phyloP scores from a whole-genome alignment of 2,888 invertebrate species.

The Drosophila nr. medialis region DNA sequence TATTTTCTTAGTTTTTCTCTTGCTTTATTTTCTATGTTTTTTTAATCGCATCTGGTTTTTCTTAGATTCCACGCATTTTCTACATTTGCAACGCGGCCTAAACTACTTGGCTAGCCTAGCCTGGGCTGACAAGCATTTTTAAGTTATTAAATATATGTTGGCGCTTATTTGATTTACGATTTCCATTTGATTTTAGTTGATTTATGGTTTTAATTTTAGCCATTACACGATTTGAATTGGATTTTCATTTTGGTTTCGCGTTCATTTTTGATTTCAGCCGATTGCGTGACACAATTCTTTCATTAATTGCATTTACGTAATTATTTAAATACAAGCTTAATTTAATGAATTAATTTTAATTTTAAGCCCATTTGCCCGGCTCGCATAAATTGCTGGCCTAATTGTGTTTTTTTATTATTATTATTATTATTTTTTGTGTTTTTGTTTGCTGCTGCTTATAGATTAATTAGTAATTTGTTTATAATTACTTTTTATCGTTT shows the following conservation, averaged over 20 bases:
- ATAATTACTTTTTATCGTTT: slow-evolving; percentile 39
- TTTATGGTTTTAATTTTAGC: slow-evolving; percentile 36
- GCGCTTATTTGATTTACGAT: slow-evolving; percentile 11
- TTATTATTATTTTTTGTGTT: not conserved
- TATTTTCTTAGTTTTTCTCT: slow-evolving; percentile 24
- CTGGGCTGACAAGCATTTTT: slow-evolving; percentile 27
- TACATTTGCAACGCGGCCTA: slow-evolving; percentile 29
- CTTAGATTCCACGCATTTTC: slow-evolving; percentile 37
- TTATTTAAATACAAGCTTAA: slow-evolving; percentile 63
- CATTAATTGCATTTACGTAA: slow-evolving; percentile 36
- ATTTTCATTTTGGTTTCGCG: slow-evolving; percentile 44
- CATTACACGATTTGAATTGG: slow-evolving; percentile 33
- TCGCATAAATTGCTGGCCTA: slow-evolving; percentile 21
- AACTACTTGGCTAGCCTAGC: slow-evolving; percentile 26
- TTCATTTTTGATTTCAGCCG: slow-evolving; percentile 51
- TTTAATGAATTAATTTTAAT: slow-evolving; percentile 57
- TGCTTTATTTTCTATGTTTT: slow-evolving; percentile 56
- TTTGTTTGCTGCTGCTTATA: slow-evolving; percentile 23
- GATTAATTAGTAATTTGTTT: slow-evolving; percentile 43
- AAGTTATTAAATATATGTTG: slow-evolving; percentile 19
- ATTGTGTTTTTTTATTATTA: slow-evolving; percentile 19
- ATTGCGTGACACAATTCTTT: slow-evolving; percentile 41
- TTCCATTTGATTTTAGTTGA: slow-evolving; percentile 25
- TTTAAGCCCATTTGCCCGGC: slow-evolving; percentile 45
- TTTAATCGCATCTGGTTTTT: slow-evolving; percentile 20